These are phyloP conservation scores for Chymomyza amoena DNA, from an alignment of 2,888 invertebrate genomes.

Conservation along the genomic window DNA sequence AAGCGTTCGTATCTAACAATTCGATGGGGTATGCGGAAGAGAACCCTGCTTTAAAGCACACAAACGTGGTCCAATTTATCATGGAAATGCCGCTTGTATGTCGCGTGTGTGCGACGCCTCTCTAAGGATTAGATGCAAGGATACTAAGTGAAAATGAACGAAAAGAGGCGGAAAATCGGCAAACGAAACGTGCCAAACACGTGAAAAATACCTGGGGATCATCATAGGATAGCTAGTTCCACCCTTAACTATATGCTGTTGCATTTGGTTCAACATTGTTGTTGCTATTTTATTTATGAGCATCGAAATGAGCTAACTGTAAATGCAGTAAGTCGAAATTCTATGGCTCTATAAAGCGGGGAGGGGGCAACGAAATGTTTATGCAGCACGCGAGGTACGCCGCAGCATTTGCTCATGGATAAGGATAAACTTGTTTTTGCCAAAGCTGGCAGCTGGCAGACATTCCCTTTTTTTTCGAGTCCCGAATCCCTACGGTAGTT, in stretches of 20 bases:
- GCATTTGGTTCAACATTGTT: slow-evolving; percentile 46
- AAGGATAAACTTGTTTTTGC: slow-evolving; percentile 68
- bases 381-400: neutral
- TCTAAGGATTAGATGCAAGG: slow-evolving; percentile 21
- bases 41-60: slow-evolving; percentile 55
- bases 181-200: slow-evolving; percentile 74
- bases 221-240: slow-evolving; percentile 9
- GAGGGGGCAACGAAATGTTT: neutral
- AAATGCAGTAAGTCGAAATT: slow-evolving; percentile 34
- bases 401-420: slow-evolving; percentile 25
- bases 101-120: slow-evolving; percentile 48
- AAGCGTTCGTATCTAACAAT: slow-evolving; percentile 20
- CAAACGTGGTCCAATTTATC: slow-evolving; percentile 60
- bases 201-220: slow-evolving; percentile 76
- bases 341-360: too few species aligned
- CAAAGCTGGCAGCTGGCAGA: slow-evolving; percentile 49
- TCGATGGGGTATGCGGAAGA: slow-evolving; percentile 6
- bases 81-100: slow-evolving; percentile 58
- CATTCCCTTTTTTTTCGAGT: neutral
- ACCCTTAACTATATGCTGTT: slow-evolving; percentile 4
- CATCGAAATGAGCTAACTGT: slow-evolving; percentile 58
- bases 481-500: neutral
- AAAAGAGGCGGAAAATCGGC: slow-evolving; percentile 64
- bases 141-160: slow-evolving; percentile 11
- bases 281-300: slow-evolving; percentile 62